Evolutionary conservation across 2,113 vertebrate species (phyloP).

Genomic region (Archilochus colubris): DNA sequence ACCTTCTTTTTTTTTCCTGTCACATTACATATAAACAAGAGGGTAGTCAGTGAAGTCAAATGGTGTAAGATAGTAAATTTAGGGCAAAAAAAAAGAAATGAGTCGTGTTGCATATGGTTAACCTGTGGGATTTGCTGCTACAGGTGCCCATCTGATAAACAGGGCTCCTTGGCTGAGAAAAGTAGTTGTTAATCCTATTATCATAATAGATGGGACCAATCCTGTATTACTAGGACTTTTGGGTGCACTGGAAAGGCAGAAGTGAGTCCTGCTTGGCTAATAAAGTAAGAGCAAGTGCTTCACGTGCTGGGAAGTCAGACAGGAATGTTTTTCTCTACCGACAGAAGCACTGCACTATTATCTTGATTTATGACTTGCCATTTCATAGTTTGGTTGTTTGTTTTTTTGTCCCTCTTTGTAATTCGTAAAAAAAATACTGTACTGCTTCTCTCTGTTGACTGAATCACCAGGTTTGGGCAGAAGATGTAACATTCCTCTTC

Average conservation of each 20-base stretch:
- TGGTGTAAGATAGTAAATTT: background rate
- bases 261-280: slow-evolving; percentile 15
- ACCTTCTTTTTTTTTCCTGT: background rate
- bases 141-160: background rate
- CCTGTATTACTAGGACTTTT: background rate
- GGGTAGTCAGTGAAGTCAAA: background rate
- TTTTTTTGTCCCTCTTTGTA: slow-evolving; percentile 42
- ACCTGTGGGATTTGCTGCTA: background rate
- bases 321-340: background rate
- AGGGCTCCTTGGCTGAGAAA: background rate
- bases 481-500: slow-evolving; percentile 25
- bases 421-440: slow-evolving; percentile 36
- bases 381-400: slow-evolving; percentile 18
- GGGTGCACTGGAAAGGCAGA: background rate
- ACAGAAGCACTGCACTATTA: background rate
- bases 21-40: background rate
- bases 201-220: background rate
- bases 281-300: background rate
- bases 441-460: background rate
- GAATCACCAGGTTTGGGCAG: background rate
- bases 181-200: background rate
- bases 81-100: background rate
- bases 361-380: slow-evolving; percentile 33
- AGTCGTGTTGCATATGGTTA: background rate
- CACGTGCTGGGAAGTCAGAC: background rate